A percentile compares a stretch with the other conserved stretches of the same genome.
Evolutionary conservation across 2,888 invertebrate genomes (phyloP).

Genomic region (Mythimna vitellina): DNA sequence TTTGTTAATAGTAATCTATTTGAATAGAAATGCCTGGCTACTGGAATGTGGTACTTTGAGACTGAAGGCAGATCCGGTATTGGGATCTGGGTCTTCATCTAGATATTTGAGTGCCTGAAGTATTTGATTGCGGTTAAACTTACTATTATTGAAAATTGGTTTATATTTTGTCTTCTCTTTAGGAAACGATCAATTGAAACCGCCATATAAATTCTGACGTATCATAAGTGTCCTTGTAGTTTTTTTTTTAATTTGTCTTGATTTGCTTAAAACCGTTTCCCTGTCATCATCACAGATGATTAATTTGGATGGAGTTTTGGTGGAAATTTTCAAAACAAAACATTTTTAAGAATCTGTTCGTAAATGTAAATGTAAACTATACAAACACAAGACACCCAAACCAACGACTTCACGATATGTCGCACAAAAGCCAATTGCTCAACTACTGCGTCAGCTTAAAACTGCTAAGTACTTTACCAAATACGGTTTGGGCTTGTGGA

Average conservation of each 20-base stretch:
- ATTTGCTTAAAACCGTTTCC: not conserved
- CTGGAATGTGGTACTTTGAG: conserved; percentile 40
- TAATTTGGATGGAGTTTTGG: not conserved
- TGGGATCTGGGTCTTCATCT: conserved; percentile 29
- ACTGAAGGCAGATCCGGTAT: conserved; percentile 35
- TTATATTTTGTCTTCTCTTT: not conserved
- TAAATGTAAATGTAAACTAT: too few species aligned
- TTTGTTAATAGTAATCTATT: conserved; percentile 35
- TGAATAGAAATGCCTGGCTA: conserved; percentile 45
- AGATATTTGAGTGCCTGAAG: not conserved
- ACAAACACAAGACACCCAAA: too few species aligned
- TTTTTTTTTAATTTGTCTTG: too few species aligned
- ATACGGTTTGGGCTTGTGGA: too few species aligned
- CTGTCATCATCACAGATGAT: not conserved
- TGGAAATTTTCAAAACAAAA: too few species aligned
- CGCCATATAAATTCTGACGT: too few species aligned
- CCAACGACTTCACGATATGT: too few species aligned
- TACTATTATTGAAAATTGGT: not conserved
- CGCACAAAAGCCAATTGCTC: too few species aligned
- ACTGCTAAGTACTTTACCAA: too few species aligned
- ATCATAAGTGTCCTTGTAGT: too few species aligned
- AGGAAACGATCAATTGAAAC: not conserved
- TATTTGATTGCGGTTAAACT: not conserved
- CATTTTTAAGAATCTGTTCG: too few species aligned
- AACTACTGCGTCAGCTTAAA: too few species aligned